These are phyloP conservation scores for Agriopis aurantiaria DNA, from an alignment of 2,888 invertebrate species.

Conservation along the genomic window DNA sequence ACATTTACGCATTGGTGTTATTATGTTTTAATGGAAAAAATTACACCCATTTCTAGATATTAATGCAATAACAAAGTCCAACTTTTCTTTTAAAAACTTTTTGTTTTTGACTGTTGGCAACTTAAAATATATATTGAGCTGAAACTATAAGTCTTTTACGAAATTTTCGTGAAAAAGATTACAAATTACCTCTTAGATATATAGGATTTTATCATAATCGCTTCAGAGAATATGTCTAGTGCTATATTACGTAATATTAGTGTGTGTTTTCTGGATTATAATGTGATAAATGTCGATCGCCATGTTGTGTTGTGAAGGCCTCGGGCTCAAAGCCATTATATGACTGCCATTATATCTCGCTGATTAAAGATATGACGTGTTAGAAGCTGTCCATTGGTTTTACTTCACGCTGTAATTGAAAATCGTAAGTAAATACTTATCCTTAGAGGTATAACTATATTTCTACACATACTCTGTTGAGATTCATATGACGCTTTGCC, in stretches of 20 bases:
- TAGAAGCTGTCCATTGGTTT: conserved; percentile 15
- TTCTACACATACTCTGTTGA: neutral
- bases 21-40: no score
- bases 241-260: neutral
- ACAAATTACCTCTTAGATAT: conserved; percentile 3
- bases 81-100: no score
- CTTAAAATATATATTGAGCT: neutral
- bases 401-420: conserved; percentile 40
- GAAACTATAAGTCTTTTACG: neutral
- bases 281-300: conserved; percentile 17
- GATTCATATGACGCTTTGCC: conserved; percentile 1
- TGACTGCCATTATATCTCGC: conserved; percentile 46
- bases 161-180: conserved; percentile 13
- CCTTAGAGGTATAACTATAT: neutral
- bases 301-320: conserved; percentile 46
- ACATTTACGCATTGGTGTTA: no score
- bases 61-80: no score
- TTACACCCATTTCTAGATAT: no score
- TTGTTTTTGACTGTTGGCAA: neutral
- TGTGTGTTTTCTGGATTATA: conserved; percentile 13
- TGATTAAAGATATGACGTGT: conserved; percentile 36
- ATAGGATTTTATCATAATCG: neutral
- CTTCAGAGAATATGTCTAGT: neutral
- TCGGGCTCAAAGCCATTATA: conserved; percentile 57
- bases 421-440: conserved; percentile 24